phyloP scores from a whole-genome alignment of 2,888 invertebrate genomes.

The Malacosoma neustria region DNA sequence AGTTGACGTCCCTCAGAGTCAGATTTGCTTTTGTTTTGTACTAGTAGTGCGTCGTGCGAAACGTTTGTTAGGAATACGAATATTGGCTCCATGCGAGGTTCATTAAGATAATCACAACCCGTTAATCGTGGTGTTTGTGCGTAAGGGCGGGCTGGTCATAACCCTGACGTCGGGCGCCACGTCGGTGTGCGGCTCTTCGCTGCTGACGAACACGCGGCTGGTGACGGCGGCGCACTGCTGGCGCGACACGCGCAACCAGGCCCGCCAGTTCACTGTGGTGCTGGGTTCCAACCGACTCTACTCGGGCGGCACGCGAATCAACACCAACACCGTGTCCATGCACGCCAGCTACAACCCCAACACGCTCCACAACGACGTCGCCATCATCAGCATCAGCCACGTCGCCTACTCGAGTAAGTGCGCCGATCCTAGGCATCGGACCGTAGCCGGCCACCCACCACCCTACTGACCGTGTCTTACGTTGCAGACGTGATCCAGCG shows the following conservation, averaged over 20 bases:
- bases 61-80: too few relatives aligned
- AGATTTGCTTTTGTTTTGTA: background rate
- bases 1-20: background rate
- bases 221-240: slow-evolving; percentile 28
- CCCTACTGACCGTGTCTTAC: background rate
- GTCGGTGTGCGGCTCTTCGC: slow-evolving; percentile 21
- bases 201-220: slow-evolving; percentile 17
- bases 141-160: slow-evolving; percentile 12
- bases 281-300: slow-evolving; percentile 22
- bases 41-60: background rate
- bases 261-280: slow-evolving; percentile 22
- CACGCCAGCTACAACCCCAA: slow-evolving; percentile 21
- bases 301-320: slow-evolving; percentile 22
- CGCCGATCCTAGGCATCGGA: too few relatives aligned
- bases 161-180: slow-evolving; percentile 11
- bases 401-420: slow-evolving; percentile 20
- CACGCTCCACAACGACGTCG: slow-evolving; percentile 25
- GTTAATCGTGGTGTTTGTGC: background rate
- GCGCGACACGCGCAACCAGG: slow-evolving; percentile 19
- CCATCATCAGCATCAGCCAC: slow-evolving; percentile 17
- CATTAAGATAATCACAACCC: background rate
- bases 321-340: slow-evolving; percentile 18
- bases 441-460: background rate
- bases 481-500: slow-evolving; percentile 15
- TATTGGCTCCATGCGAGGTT: too few relatives aligned